Conservation (phyloP, 2,113 vertebrate species). For the Hucho hucho region DNA sequence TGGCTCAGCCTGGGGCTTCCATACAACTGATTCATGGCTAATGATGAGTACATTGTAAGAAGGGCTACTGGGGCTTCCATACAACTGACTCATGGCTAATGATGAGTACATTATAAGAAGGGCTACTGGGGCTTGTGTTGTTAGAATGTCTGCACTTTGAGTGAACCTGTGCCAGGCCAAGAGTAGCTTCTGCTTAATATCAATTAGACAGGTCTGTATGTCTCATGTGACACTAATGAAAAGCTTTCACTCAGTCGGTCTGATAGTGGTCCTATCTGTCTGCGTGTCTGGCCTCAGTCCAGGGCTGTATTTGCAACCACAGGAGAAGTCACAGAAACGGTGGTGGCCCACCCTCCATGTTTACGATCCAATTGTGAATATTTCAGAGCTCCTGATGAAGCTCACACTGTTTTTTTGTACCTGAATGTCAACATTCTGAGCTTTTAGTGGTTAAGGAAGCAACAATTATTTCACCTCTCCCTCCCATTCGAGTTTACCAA, state of each 20-base stretch:
- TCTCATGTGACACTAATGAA: constrained; percentile 43
- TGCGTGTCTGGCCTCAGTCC: constrained; percentile 36
- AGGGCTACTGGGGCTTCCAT: neutral
- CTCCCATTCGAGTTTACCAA: constrained; percentile 53
- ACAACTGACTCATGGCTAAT: constrained; percentile 32
- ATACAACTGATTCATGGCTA: constrained; percentile 32
- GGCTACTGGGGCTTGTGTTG: neutral
- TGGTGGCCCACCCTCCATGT: constrained; percentile 12
- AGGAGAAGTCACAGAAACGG: constrained; percentile 37
- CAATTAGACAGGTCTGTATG: neutral
- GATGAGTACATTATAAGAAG: neutral
- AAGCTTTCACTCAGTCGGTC: constrained; percentile 31
- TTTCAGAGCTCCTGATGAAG: constrained; percentile 49
- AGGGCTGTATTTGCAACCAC: constrained; percentile 42
- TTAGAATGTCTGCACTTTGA: neutral
- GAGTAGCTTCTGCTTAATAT: neutral
- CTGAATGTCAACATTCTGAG: constrained; percentile 52
- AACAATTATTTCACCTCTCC: constrained; percentile 54
- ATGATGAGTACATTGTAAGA: neutral
- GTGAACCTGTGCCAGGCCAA: neutral
- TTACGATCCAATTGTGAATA: constrained; percentile 59
- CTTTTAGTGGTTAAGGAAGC: constrained; percentile 46
- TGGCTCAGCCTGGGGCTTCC: constrained; percentile 10
- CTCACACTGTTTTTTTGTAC: constrained; percentile 61
- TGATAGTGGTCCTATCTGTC: constrained; percentile 43